Evolutionary conservation across 2,797 vertebrate genomes (phyloP), one percentile per base, ranked within the genome.

Genomic region (Labroides dimidiatus): DNA sequence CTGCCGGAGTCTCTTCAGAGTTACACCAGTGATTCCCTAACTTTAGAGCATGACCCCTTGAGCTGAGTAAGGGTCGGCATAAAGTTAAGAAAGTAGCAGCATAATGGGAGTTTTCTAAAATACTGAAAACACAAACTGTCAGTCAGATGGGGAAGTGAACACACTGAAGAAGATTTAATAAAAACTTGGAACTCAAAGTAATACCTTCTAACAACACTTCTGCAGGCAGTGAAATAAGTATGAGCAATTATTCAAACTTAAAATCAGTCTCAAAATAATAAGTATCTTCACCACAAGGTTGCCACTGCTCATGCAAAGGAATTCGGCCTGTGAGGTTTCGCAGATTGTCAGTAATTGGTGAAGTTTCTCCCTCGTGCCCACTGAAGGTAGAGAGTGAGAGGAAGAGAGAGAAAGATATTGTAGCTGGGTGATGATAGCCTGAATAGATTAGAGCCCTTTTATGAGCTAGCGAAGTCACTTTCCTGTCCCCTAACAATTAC

Each of bases 401-500:
- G 2, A 21, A 8, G 16, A 17, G 16, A 17, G 41, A 8, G 17
- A 5, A 24, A 16, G 39, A 47, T 51, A 51, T 10, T 56, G 37
- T 64, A 12, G 36, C 24, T 21, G 17, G 33, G 51, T 4, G 39
- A 24, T 24, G 48, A 69, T 52, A 27, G 39, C 45, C 58, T 1
- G n/a, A 75, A 66, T 49, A 50, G 39, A 76, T 66, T 45, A 69
- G 17, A 66, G 41, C 24, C 43, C 48, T 69, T 73, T 73, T 51
- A 74, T 47, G 61, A 33, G 60, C 48, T 62, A 43, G 60, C 70
- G 36, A 72, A 78, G 53, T 64, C 58, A 74, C 60, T 64, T 63
- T 75, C 12, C 17, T 30, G 53, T 49, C 70, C 68, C 61, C 75
- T 63, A 67, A 77, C 78, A 77, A 87, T 85, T 65, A 85, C 65